Evolutionary conservation across 37 sponge, comb jelly and placozoan genomes (phyloP).

Genomic region (Dysidea cf. avara): DNA sequence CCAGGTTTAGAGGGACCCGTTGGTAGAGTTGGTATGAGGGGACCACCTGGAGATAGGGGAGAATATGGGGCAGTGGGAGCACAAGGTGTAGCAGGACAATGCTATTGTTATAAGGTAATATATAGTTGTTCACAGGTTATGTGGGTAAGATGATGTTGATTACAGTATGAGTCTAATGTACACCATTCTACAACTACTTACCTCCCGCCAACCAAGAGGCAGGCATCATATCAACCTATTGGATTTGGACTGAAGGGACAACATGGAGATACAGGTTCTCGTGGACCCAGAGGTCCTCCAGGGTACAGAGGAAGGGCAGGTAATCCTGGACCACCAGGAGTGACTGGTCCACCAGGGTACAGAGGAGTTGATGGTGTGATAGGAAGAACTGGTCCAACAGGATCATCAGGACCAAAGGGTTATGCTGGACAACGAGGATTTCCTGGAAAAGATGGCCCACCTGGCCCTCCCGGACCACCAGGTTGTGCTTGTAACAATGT

Average conservation of each 20-base stretch:
- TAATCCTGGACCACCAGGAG: neutral
- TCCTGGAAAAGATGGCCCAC: constrained; percentile 4
- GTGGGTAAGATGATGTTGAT: too few relatives aligned
- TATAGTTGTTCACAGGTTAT: too few relatives aligned
- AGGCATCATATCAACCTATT: too few relatives aligned
- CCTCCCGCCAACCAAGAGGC: too few relatives aligned
- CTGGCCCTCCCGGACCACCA: constrained; percentile 6
- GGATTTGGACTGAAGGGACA: neutral
- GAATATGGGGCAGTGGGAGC: constrained; percentile 6
- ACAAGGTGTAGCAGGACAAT: constrained; percentile 8
- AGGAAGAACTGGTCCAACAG: constrained; percentile 10
- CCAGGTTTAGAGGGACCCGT: neutral
- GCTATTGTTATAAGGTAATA: too few relatives aligned
- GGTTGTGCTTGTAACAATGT: neutral
- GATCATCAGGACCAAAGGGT: neutral
- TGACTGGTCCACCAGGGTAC: neutral
- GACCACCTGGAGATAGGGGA: constrained; percentile 13
- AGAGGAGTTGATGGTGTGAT: constrained; percentile 11
- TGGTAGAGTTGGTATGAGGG: constrained; percentile 14
- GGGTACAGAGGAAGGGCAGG: neutral
- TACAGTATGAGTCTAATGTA: too few relatives aligned
- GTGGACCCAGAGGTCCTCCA: neutral
- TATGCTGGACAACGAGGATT: neutral
- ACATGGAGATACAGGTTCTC: neutral
- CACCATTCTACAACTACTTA: too few relatives aligned